Evolutionary conservation across 2,797 vertebrate genomes (phyloP), one percentile per base, ranked within the genome.

Genomic region (Alauda arvensis): DNA sequence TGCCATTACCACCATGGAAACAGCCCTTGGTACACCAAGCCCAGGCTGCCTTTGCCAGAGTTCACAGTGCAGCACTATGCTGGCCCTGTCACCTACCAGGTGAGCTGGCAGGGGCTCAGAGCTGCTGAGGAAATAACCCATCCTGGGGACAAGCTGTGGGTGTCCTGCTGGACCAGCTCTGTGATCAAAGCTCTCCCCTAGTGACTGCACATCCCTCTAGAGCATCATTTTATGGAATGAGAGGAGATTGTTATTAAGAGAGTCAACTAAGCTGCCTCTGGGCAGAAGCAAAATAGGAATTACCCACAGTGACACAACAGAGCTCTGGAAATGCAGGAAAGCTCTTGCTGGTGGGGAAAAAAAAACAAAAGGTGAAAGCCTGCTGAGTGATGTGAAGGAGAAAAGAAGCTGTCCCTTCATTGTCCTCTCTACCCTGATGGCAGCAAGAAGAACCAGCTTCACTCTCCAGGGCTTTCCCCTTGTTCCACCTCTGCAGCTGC

Each of bases 1-100:
- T 99, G 98, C 96, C 98, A 99, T 94, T 99, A 99, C 86, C 98
- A 98, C 93, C 98, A 99, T 48, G 96, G 97, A 15, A 96, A 96
- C 83, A 98, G 96, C 89, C 97, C 96, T 4, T 97, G 95, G 96
- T 99, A 99, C 45, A 77, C 92, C 96, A 99, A 99, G 91, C 98
- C 99, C 86, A 98, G 98, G 94, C 96, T 98, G 87, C 98, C 98
- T 46, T 93, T 99, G 89, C 98, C 99, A 40, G 97, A 98, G 68
- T 99, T 99, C 95, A 98, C 98, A 1, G 88, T 99, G 80, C 97
- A 97, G 46, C 99, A 99, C 93, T 98, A 98, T 4, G 98, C 98
- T 15, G 98, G 98, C 55, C 95, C 98, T 3, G 98, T 99, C 92
- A 99, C 98, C 26, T 99, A 99, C 91, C 98, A 99, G 98, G 99